Conservation (phyloP, 64 coral and sea anemone species). For the Montipora capricornis region DNA sequence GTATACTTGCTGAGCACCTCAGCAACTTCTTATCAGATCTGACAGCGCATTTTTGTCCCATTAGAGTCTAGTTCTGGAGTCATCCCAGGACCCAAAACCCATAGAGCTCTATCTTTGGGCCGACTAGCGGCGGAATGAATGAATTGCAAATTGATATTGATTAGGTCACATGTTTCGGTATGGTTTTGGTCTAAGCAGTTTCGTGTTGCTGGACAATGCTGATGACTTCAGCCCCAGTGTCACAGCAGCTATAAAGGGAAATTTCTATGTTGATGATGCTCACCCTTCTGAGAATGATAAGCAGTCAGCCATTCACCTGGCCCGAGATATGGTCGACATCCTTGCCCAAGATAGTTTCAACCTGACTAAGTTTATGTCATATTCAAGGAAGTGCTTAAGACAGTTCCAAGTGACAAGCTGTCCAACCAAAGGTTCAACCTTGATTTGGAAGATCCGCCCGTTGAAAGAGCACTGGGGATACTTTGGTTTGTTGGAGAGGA, state of each 20-base stretch:
- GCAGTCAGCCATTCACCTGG: conserved; percentile 26
- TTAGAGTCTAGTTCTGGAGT: too few species aligned
- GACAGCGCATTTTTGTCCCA: too few species aligned
- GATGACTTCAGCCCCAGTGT: conserved; percentile 27
- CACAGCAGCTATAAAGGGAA: conserved; percentile 26
- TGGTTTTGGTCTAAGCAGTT: too few species aligned
- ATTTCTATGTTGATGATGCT: conserved; percentile 78
- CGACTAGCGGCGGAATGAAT: too few species aligned
- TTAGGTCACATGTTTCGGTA: too few species aligned
- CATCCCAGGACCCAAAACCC: too few species aligned
- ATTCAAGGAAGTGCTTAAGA: conserved; percentile 11
- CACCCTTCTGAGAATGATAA: conserved; percentile 23
- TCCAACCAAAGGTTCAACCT: neutral
- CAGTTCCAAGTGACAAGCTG: neutral
- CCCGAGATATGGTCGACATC: conserved; percentile 20
- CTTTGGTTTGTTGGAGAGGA: conserved; percentile 20
- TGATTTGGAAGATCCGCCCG: conserved; percentile 35
- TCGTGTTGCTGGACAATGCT: conserved; percentile 61
- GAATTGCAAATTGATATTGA: too few species aligned
- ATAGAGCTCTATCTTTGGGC: too few species aligned
- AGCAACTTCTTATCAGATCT: too few species aligned
- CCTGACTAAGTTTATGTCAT: conserved; percentile 53
- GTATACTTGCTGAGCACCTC: too few species aligned
- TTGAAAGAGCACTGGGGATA: conserved; percentile 49
- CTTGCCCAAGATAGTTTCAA: conserved; percentile 44